Evolutionary conservation across 2,113 vertebrate species (phyloP), one percentile per base, ranked within the genome.

Genomic region (Himantopus leucocephalus): DNA sequence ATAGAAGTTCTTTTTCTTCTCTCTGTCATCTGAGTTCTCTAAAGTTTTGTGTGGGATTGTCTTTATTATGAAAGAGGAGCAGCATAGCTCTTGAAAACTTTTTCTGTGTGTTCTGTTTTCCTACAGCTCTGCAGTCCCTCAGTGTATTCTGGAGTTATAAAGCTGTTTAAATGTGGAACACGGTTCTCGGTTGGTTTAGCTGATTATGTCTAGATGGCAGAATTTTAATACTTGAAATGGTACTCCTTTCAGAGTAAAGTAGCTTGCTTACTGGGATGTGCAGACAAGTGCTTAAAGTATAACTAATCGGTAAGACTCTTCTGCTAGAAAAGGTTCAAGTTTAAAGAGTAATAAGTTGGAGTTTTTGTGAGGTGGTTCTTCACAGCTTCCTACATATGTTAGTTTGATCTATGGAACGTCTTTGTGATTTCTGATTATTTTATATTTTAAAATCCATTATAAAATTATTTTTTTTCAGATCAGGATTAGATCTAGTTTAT

Each of bases 131-230:
- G 70, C 96, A 97, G 81, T 93, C 56, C 80, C 86, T 94, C 24
- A 16, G 71, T 91, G 85, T 97, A 94, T 95, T 97, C 90, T 97
- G 95, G 96, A 96, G 94, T 97, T 96, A 88, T 77, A 94, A 89
- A 96, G 72, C 78, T 90, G 43, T 95, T 97, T 96, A 95, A 92
- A 94, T 91, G 84, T 79, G 91, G 97, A 97, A 91, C 86, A 50
- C 55, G 85, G 77, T 96, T 96, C 59, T 94, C 87, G 91, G 43
- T 96, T 97, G 59, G 71, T 92, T 97, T 93, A 95, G 35, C 89
- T 92, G 91, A 72, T 97, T 97, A 74, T 64, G 35, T 94, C 88
- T 88, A 92, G 43, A 83, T 96, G 87, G 83, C 58, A 94, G 56
- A 74, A 80, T 97, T 97, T 88, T 95, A 93, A 60, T 96, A 59